Evolutionary conservation across 2,113 vertebrate genomes (phyloP).

Genomic region (Ranitomeya variabilis): DNA sequence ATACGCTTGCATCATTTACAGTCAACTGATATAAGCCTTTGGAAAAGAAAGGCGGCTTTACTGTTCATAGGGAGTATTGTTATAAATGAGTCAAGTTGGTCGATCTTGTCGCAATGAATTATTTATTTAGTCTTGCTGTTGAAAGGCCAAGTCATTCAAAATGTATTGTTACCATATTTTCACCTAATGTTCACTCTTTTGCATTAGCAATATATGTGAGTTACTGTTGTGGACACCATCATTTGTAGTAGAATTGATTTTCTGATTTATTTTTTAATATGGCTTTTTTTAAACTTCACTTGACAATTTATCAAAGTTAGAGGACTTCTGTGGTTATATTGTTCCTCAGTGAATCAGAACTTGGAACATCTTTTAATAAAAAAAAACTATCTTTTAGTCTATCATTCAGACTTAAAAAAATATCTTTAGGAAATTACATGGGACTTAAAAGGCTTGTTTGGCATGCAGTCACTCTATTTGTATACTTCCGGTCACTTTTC

Average conservation of each 20-base stretch:
- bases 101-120: conserved; percentile 15
- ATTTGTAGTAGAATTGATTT: not conserved
- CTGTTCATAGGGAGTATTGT: conserved; percentile 22
- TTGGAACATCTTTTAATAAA: not conserved
- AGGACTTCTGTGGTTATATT: not conserved
- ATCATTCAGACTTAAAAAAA: not conserved
- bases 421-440: not conserved
- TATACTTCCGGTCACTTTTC: no score
- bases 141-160: conserved; percentile 10
- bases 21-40: conserved; percentile 20
- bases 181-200: not conserved
- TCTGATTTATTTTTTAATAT: not conserved
- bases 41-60: conserved; percentile 13
- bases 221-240: not conserved
- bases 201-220: not conserved
- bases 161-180: not conserved
- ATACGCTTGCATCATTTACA: conserved; percentile 38
- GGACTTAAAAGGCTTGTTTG: not conserved
- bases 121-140: conserved; percentile 15
- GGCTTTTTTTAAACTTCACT: not conserved
- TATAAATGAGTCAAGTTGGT: conserved; percentile 20
- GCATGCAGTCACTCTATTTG: no score
- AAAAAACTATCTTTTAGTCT: not conserved
- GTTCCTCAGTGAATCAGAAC: not conserved
- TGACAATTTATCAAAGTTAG: not conserved